Evolutionary conservation across 2,888 invertebrate species (phyloP).

Genomic region (Cartodere bifasciata): DNA sequence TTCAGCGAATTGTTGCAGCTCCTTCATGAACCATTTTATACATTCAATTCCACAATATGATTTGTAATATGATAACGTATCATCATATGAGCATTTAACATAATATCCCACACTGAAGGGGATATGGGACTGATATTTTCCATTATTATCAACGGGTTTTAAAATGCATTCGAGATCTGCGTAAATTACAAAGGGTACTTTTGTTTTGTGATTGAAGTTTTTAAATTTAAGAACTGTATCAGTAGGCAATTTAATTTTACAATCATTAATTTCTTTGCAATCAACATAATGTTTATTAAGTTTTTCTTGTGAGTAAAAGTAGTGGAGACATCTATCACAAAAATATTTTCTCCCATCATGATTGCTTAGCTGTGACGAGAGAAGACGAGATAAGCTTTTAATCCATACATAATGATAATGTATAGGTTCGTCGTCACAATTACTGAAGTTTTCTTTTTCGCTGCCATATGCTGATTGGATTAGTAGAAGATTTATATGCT

Average conservation of each 20-base stretch:
- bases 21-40: conserved; percentile 17
- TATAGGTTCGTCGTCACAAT: conserved; percentile 4
- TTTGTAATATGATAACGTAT: conserved; percentile 13
- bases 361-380: conserved; percentile 4
- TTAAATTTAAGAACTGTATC: not conserved
- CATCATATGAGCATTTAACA: conserved; percentile 17
- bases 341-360: conserved; percentile 7
- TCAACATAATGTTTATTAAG: not conserved
- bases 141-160: not conserved
- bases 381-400: conserved; percentile 3
- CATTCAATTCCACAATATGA: conserved; percentile 16
- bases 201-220: conserved; percentile 1
- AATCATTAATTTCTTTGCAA: conserved; percentile 1
- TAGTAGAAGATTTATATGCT: conserved; percentile 4
- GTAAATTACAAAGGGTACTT: conserved; percentile 5
- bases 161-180: conserved; percentile 7
- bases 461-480: conserved; percentile 1
- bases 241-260: not conserved
- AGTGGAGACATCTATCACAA: conserved; percentile 12
- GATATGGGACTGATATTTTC: conserved; percentile 12
- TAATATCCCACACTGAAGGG: conserved; percentile 10
- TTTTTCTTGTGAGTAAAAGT: conserved; percentile 4
- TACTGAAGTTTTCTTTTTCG: not conserved
- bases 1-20: conserved; percentile 13
- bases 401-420: conserved; percentile 11